Evolutionary conservation across 2,113 vertebrate genomes (phyloP).

Genomic region (Poeciliopsis prolifica): DNA sequence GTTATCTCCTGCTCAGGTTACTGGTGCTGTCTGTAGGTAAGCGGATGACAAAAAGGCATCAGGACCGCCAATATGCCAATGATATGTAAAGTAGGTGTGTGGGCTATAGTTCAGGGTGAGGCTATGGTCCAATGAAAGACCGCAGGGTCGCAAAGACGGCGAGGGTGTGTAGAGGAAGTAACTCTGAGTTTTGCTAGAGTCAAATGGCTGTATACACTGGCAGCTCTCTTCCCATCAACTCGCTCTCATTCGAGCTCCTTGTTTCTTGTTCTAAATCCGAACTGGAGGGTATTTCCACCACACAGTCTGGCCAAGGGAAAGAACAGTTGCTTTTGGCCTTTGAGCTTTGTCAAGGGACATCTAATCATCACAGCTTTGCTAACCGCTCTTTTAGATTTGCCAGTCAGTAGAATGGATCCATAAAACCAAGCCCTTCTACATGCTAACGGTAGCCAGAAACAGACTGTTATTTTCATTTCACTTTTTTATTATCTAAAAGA

Average conservation of each 20-base stretch:
- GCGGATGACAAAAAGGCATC: conserved; percentile 10
- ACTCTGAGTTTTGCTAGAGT: conserved; percentile 38
- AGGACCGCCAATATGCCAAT: conserved; percentile 62
- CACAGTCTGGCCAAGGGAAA: conserved; percentile 71
- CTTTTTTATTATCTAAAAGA: conserved; percentile 19
- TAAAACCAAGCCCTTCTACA: conserved; percentile 54
- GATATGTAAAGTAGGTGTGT: conserved; percentile 51
- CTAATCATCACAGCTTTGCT: conserved; percentile 71
- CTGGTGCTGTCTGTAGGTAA: too few relatives aligned
- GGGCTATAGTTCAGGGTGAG: conserved; percentile 59
- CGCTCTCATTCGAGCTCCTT: conserved; percentile 37
- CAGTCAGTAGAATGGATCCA: conserved; percentile 70
- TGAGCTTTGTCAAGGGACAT: conserved; percentile 59
- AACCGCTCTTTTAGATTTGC: conserved; percentile 62
- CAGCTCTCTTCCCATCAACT: conserved; percentile 13
- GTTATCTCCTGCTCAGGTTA: conserved; percentile 38
- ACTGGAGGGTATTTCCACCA: conserved; percentile 71
- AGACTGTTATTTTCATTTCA: conserved; percentile 35
- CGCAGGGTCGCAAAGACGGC: conserved; percentile 24
- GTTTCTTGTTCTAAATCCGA: conserved; percentile 48
- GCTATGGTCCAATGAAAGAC: conserved; percentile 59
- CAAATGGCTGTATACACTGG: conserved; percentile 35
- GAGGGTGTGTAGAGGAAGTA: conserved; percentile 43
- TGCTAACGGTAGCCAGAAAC: conserved; percentile 37
- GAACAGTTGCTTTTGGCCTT: conserved; percentile 74